Base-by-base conservation (phyloP, 2,113 vertebrate species). In the Amia ocellicauda region DNA sequence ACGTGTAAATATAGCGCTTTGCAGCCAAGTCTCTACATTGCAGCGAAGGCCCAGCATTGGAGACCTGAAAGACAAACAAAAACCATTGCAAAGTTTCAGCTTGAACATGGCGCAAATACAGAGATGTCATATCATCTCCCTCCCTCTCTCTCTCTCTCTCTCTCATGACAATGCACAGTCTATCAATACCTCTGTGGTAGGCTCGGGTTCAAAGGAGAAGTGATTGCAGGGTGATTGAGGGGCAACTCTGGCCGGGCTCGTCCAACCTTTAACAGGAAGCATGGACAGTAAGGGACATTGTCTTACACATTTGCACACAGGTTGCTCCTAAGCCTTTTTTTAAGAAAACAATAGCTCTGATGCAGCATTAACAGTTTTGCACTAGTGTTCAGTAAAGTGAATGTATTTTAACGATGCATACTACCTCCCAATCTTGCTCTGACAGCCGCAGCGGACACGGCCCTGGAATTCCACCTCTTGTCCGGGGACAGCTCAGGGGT, bases 341-440 rank as follows among this genome's bases (percentile, higher is more conserved):
- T 36, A 36, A 11, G 31, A 36, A 36, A 36, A 1, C 5, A 36
- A 36, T 1, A 11, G 31, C 11, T 1, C 31, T 36, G 31, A 7
- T 36, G 1, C 31, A 36, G 5, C 5, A 36, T 5, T 36, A 36
- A 5, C 31, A 5, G 5, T 36, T 5, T 36, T 36, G 31, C 11
- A 36, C 31, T 36, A 36, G 31, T 5, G 11, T 36, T 7, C 11
- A 5, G 11, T 36, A 1, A 36, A 36, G 11, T 36, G 31, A 36
- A 36, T 36, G 31, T 36, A 1, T 36, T 5, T 36, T 36, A 36
- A 5, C 11, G 31, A 36, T 36, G 31, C 31, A 62, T 10, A 47
- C 79, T 87, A 91, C 87, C 86, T 78, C 69, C 63, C 20, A 86
- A 67, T 54, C 20, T 69, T 29, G 84, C 78, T 74, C 75, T 83